Evolutionary conservation across 2,113 vertebrate species (phyloP), one percentile per base, ranked within the genome.

Genomic region (Ramphastos sulfuratus): DNA sequence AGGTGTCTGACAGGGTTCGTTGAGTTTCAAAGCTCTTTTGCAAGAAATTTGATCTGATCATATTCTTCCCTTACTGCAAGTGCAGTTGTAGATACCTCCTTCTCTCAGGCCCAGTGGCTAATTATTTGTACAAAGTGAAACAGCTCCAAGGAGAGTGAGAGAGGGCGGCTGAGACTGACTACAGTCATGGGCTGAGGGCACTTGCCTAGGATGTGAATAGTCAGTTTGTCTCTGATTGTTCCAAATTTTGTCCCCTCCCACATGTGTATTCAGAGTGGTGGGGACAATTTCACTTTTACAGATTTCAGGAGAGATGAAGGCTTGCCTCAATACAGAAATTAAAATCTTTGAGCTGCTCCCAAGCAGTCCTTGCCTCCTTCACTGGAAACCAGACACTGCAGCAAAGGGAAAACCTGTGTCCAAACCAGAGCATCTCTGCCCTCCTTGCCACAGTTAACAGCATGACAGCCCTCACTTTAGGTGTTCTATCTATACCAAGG

Each of bases 11-110:
- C 35, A 83, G 87, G 46, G 48, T 79, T 74, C 85, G 78, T 74
- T 92, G 87, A 78, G 46, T 94, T 93, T 61, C 66, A 83, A 82
- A 92, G 69, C 37, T 48, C 27, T 77, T 93, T 65, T 91, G 72
- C 63, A 66, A 75, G 79, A 52, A 82, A 23, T 84, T 91, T 89
- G 70, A 25, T 42, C 23, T 69, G 52, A 72, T 59, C 24, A 1
- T 15, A 42, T 61, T 71, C 77, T 88, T 94, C 50, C 27, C 8
- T 58, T 74, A 60, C 30, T 17, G 30, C 58, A 75, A 61, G 44
- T 0, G 2, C 7, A 54, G 58, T 12, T 79, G 81, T 44, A 86
- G 81, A 48, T 30, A 39, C 44, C 61, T 81, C 61, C 48, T 63
- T 61, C 73, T 90, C 54, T 78, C 73, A 86, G 61, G 66, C 50